These are phyloP conservation scores for Amitus sp. DNA, from an alignment of 2,888 invertebrate species.

Conservation along the genomic window DNA sequence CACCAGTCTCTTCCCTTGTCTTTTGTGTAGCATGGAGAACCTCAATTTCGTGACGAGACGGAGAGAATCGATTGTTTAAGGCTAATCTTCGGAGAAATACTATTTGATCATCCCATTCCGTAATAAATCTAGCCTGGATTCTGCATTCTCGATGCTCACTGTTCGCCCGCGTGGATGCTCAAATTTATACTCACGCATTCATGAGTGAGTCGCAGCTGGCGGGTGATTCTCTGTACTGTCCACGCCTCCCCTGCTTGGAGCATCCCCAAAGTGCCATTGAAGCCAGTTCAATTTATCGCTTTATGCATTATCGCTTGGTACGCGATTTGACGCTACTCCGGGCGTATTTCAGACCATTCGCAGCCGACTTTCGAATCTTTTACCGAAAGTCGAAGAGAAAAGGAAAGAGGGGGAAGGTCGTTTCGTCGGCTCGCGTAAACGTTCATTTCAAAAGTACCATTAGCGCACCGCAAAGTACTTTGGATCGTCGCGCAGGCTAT, in stretches of 20 bases:
- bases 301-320: constrained; percentile 49
- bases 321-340: constrained; percentile 53
- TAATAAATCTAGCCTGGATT: constrained; percentile 33
- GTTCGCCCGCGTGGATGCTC: constrained; percentile 34
- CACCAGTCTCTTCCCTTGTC: too few relatives aligned
- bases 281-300: constrained; percentile 63
- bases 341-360: constrained; percentile 48
- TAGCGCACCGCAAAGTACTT: constrained; percentile 48
- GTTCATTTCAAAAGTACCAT: constrained; percentile 47
- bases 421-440: constrained; percentile 25
- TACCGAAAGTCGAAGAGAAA: background rate
- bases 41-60: too few relatives aligned
- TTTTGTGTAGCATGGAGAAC: too few relatives aligned
- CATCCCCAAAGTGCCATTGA: constrained; percentile 54
- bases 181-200: constrained; percentile 42
- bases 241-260: constrained; percentile 36
- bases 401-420: background rate
- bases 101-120: constrained; percentile 18
- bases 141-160: constrained; percentile 34
- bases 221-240: constrained; percentile 27
- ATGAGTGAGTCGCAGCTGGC: constrained; percentile 36
- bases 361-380: constrained; percentile 2
- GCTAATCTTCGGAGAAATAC: constrained; percentile 19
- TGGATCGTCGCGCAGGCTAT: constrained; percentile 47
- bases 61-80: background rate